Evolutionary conservation across 2,113 vertebrate genomes (phyloP).

Genomic region (Cariama cristata): DNA sequence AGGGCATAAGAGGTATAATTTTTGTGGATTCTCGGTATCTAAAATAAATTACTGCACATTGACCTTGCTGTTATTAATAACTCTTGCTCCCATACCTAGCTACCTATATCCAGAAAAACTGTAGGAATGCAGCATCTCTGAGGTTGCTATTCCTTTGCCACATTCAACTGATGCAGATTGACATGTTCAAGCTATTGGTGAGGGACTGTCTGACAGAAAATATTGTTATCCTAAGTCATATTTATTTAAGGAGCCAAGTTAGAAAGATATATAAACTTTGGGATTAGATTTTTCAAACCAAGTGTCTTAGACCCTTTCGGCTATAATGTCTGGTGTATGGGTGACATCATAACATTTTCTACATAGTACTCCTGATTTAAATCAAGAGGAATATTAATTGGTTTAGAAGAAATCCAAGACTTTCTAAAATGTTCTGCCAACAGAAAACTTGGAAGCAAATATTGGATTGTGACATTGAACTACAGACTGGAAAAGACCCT

Average conservation of each 20-base stretch:
- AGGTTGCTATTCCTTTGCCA: neutral
- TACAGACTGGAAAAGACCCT: neutral
- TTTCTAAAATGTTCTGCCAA: neutral
- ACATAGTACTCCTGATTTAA: neutral
- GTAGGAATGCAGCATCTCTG: neutral
- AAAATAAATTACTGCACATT: neutral
- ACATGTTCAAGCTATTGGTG: neutral
- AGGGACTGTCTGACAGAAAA: neutral
- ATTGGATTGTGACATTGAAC: neutral
- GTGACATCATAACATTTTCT: neutral
- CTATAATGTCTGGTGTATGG: neutral
- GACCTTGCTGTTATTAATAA: neutral
- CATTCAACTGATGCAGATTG: rapidly evolving
- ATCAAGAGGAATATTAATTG: neutral
- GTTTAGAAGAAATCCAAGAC: neutral
- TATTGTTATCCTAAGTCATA: neutral
- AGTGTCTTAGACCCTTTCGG: neutral
- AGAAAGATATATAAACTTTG: neutral
- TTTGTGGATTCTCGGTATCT: neutral
- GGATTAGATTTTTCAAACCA: neutral
- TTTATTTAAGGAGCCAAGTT: neutral
- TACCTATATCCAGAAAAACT: neutral
- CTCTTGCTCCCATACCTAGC: neutral
- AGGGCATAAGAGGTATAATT: neutral
- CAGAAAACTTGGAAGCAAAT: neutral